These are phyloP conservation scores for Orestias chungarensis DNA, from an alignment of 2,797 vertebrate species.

Conservation along the genomic window DNA sequence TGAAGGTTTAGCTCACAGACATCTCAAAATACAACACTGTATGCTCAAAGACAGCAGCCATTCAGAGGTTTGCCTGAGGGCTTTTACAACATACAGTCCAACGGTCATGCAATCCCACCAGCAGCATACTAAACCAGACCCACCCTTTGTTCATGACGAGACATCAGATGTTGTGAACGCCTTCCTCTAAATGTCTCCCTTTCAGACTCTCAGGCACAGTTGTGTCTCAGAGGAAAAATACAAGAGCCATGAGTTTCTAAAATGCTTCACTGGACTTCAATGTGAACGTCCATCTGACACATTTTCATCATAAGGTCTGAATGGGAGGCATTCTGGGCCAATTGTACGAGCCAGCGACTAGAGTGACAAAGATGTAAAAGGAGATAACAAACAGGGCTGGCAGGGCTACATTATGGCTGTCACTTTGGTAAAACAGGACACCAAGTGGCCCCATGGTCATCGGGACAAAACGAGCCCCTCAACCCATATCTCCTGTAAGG, in stretches of 20 bases:
- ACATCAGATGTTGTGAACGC: conserved; percentile 69
- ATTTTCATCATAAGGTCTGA: conserved; percentile 65
- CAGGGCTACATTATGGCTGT: conserved; percentile 55
- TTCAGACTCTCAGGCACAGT: conserved; percentile 61
- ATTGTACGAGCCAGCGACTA: conserved; percentile 47
- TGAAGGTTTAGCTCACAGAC: conserved; percentile 53
- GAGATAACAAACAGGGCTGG: conserved; percentile 58
- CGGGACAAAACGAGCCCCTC: conserved; percentile 39
- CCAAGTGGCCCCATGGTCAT: conserved; percentile 37
- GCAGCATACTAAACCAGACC: conserved; percentile 70
- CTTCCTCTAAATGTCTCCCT: conserved; percentile 65
- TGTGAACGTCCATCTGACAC: conserved; percentile 64
- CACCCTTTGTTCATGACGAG: conserved; percentile 66
- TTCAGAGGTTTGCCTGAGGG: conserved; percentile 64
- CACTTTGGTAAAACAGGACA: conserved; percentile 53
- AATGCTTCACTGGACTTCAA: conserved; percentile 75
- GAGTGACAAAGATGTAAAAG: conserved; percentile 60
- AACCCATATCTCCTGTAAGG: conserved; percentile 46
- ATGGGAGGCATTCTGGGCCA: conserved; percentile 56
- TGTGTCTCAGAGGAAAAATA: conserved; percentile 57
- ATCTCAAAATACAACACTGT: conserved; percentile 37
- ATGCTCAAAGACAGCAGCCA: conserved; percentile 53
- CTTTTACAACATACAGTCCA: conserved; percentile 67
- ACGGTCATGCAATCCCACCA: conserved; percentile 43
- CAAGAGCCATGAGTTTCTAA: conserved; percentile 73